phyloP scores from a whole-genome alignment of 1,140 invertebrate genomes.

The Caerostris darwini region DNA sequence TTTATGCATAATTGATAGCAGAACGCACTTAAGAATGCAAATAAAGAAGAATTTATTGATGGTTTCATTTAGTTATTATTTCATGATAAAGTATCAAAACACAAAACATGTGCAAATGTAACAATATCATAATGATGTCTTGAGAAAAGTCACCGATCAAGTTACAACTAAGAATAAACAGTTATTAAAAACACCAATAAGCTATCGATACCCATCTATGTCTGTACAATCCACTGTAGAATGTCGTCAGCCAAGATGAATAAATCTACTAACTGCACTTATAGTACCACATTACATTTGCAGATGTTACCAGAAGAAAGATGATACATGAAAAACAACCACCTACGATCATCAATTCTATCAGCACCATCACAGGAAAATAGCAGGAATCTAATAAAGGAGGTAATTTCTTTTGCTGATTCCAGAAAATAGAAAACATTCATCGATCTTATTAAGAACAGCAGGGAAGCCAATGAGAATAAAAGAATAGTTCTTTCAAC shows the following conservation, averaged over 20 bases:
- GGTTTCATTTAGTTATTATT: too few relatives aligned
- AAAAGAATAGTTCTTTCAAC: conserved; percentile 7
- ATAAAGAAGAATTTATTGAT: too few relatives aligned
- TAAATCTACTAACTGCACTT: not conserved
- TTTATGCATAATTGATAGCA: too few relatives aligned
- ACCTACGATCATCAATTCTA: not conserved
- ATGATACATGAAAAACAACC: not conserved
- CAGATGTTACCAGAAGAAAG: not conserved
- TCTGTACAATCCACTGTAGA: too few relatives aligned
- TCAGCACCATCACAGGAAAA: not conserved
- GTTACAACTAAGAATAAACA: too few relatives aligned
- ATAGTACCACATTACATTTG: conserved; percentile 8
- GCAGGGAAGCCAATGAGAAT: not conserved
- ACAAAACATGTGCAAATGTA: too few relatives aligned
- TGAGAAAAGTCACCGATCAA: too few relatives aligned
- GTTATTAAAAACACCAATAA: too few relatives aligned
- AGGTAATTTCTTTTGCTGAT: conserved; percentile 18
- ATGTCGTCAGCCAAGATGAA: not conserved
- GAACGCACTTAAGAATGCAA: too few relatives aligned
- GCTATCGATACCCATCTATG: too few relatives aligned
- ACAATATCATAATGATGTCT: too few relatives aligned
- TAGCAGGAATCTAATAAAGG: not conserved
- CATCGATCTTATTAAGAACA: conserved; percentile 10
- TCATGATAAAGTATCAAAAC: too few relatives aligned
- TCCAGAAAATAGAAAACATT: not conserved